These are phyloP conservation scores for Dunckerocampus dactyliophorus DNA, from an alignment of 2,113 vertebrate species.

Conservation along the genomic window DNA sequence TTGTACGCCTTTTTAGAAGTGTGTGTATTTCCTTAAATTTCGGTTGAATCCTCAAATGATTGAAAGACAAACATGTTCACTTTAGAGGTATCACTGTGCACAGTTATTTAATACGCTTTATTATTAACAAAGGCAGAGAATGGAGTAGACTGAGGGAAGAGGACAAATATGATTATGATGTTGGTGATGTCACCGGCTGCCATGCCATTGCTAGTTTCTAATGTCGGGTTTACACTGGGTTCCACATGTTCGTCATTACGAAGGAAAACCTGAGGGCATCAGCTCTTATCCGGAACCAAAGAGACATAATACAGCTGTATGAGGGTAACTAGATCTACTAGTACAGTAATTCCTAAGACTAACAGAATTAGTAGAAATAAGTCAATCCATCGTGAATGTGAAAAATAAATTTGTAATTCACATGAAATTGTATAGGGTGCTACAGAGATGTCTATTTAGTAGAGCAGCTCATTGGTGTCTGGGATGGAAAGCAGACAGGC, in stretches of 20 bases:
- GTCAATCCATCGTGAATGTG: neutral
- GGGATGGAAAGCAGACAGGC: constrained; percentile 30
- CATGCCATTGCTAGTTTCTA: constrained; percentile 19
- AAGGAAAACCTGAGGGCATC: constrained; percentile 18
- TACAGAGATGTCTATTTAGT: constrained; percentile 38
- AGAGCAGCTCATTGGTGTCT: constrained; percentile 32
- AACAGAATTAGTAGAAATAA: constrained; percentile 3
- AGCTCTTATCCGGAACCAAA: constrained; percentile 18
- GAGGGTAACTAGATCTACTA: neutral
- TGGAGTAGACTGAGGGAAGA: too few species aligned
- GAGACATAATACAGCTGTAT: constrained; percentile 9
- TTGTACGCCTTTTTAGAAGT: too few species aligned
- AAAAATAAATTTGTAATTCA: neutral
- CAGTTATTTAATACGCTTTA: too few species aligned
- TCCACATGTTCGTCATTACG: constrained; percentile 23
- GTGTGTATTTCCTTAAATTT: too few species aligned
- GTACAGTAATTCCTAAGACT: neutral
- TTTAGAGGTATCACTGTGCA: too few species aligned
- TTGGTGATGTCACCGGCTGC: constrained; percentile 30
- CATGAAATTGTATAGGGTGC: constrained; percentile 7
- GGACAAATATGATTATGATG: neutral
- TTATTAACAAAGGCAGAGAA: too few species aligned
- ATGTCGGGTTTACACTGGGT: constrained; percentile 14
- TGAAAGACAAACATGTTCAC: too few species aligned
- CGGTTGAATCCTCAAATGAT: too few species aligned